Evolutionary conservation across 2,113 vertebrate genomes (phyloP), one percentile per base, ranked within the genome.

Genomic region (Varanus salvator): DNA sequence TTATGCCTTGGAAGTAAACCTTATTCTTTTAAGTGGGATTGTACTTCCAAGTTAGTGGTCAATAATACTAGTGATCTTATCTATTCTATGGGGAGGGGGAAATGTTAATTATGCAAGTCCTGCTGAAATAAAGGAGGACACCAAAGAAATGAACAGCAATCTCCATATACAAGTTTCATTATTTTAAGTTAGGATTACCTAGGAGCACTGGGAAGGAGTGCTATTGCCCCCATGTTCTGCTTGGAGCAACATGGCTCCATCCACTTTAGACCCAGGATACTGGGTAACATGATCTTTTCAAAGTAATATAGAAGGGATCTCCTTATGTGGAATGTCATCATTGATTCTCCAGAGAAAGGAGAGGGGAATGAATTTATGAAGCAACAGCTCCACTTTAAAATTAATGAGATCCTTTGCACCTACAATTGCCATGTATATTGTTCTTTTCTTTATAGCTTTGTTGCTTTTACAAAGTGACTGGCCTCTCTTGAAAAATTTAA

Each of bases 401-500:
- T 89, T 84, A 89, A 84, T 76, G 88, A 84, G 68, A 82, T n/a
- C 52, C 54, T 68, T 31, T 84, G 71, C 38, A 75, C 27, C 54
- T 84, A 52, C 29, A 34, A n/a, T 19, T 66, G 68, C 57, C 23
- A n/a, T 11, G 31, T 64, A 52, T 76, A 52, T 76, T 76, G 31
- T 84, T 77, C 12, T 77, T 71, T 34, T 50, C 6, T 89, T 89
- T 93, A 77, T 87, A 92, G 80, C 15, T 84, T 19, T 31, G 71
- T 50, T 66, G 50, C 75, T 94, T 89, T 44, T 88, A 81, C n/a
- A 38, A 57, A 48, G 19, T 84, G 44, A 77, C 54, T 78, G 34
- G 7, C 75, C 91, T 93, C 27, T 89, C 72, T 94, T 94, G 86
- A 85, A 95, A 94, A 95, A 93, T 87, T 87, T 85, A 85, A 29